Evolutionary conservation across 2,797 vertebrate species (phyloP), one percentile per base, ranked within the genome.

Genomic region (Hyperoplus lanceolatus): DNA sequence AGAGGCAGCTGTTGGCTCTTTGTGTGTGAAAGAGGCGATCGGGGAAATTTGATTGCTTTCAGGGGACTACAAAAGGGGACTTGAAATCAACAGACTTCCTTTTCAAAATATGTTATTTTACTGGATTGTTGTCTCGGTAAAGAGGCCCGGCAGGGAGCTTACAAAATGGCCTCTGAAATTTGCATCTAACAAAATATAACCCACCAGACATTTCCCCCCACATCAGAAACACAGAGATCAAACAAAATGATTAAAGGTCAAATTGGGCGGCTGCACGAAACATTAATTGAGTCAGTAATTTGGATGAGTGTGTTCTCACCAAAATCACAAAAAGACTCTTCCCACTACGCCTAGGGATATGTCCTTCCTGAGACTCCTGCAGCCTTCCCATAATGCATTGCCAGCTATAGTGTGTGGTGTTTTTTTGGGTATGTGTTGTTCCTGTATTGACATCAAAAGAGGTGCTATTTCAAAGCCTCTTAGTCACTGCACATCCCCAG

Each of bases 51-150:
- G 29, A 70, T 57, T 65, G 45, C 54, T 77, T 82, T 74, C 49
- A 61, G 29, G 36, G 48, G 41, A 59, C n/a, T 9, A 60, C 79
- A 77, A 74, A 73, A 87, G 77, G 79, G 72, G 58, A 12, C 21
- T 73, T n/a, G 10, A 83, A 63, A 73, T n/a, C 43, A 66, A 58
- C 70, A 60, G 18, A n/a, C n/a, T 50, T 53, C 38, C 45, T 50
- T 65, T 69, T 59, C 45, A 41, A 64, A 64, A 59, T 43, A 21
- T 61, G 8, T 43, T 48, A 18, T 75, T 73, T 58, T 21, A 11
- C 59, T 41, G 51, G 36, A 14, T 74, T 59, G 74, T 71, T 62
- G 69, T 69, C n/a, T 57, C 60, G 45, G 48, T 72, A n/a, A 71
- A 42, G 3, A 9, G 2, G 36, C 36, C 60, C 64, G 29, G 59